A percentile compares a stretch with the other conserved stretches of the same genome.
Evolutionary conservation across 92 coral and sea anemone species (phyloP).

Genomic region (Epizoanthus illoricatus): DNA sequence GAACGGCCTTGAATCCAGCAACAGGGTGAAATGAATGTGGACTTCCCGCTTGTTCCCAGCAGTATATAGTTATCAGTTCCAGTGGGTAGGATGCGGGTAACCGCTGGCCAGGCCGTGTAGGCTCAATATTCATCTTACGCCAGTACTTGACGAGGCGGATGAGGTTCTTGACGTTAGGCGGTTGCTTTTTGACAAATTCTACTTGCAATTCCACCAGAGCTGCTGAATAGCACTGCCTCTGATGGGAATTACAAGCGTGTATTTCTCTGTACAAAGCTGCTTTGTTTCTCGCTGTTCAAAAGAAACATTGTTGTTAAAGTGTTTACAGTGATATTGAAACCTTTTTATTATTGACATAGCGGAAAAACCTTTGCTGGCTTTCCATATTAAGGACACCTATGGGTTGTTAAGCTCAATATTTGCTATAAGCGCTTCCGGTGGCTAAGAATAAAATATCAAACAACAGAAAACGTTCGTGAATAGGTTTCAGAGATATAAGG

Average conservation of each 20-base stretch:
- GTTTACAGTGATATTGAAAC: not conserved
- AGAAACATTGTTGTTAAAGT: not conserved
- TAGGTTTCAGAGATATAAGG: too few relatives aligned
- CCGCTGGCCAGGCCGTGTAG: not conserved
- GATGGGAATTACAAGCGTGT: not conserved
- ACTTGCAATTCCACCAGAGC: conserved; percentile 47
- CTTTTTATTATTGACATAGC: too few relatives aligned
- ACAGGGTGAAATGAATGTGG: conserved; percentile 37
- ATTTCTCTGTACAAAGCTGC: conserved; percentile 5
- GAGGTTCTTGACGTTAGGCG: conserved; percentile 58
- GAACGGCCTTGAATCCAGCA: conserved; percentile 43
- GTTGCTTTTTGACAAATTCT: conserved; percentile 51
- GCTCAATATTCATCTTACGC: conserved; percentile 42
- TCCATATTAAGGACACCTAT: too few relatives aligned
- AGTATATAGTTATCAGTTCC: conserved; percentile 44
- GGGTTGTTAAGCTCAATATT: too few relatives aligned
- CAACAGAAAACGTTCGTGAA: too few relatives aligned
- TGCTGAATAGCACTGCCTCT: conserved; percentile 42
- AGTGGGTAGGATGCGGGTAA: conserved; percentile 44
- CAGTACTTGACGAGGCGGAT: conserved; percentile 67
- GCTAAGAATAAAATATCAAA: too few relatives aligned
- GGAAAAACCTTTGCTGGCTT: too few relatives aligned
- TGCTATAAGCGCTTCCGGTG: too few relatives aligned
- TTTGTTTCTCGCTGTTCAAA: not conserved
- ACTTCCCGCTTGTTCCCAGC: conserved; percentile 45